Percentiles rank a stretch among this genome's conserved stretches.
phyloP scores from a whole-genome alignment of 1,140 invertebrate genomes.

The Copidosoma floridanum region DNA sequence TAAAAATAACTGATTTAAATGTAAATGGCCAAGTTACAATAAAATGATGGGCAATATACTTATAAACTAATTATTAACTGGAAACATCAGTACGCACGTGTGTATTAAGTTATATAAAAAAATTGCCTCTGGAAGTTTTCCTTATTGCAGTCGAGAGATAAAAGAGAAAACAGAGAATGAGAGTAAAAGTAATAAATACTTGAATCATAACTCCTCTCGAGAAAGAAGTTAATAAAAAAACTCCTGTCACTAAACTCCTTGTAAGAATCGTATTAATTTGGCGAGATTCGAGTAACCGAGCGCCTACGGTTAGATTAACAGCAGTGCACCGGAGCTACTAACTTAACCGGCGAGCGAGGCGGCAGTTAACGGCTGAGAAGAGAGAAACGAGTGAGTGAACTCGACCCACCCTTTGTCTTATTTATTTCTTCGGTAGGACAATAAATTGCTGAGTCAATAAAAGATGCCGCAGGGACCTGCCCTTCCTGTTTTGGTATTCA shows the following conservation, averaged over 20 bases:
- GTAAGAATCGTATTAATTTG: constrained; percentile 17
- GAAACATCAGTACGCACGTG: no score
- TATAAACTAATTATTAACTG: no score
- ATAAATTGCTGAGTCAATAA: constrained; percentile 12
- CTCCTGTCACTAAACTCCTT: constrained; percentile 5
- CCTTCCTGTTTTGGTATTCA: background rate
- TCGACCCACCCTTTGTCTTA: constrained; percentile 11
- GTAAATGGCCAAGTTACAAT: no score
- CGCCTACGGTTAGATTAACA: constrained; percentile 10
- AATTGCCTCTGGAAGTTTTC: no score
- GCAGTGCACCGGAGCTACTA: background rate
- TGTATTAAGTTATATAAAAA: no score
- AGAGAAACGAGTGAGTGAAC: background rate
- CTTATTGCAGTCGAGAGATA: background rate
- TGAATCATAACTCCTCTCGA: no score
- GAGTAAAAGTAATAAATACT: background rate
- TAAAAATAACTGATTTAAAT: no score
- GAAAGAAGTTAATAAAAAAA: constrained; percentile 20
- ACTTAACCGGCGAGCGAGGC: background rate
- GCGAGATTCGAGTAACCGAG: background rate
- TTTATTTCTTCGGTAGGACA: constrained; percentile 16
- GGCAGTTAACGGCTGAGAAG: background rate
- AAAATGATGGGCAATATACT: no score
- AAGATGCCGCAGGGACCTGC: constrained; percentile 1
- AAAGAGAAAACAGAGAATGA: background rate